Conservation (phyloP, 1,140 invertebrate genomes). For the Paraescarpia echinospica region DNA sequence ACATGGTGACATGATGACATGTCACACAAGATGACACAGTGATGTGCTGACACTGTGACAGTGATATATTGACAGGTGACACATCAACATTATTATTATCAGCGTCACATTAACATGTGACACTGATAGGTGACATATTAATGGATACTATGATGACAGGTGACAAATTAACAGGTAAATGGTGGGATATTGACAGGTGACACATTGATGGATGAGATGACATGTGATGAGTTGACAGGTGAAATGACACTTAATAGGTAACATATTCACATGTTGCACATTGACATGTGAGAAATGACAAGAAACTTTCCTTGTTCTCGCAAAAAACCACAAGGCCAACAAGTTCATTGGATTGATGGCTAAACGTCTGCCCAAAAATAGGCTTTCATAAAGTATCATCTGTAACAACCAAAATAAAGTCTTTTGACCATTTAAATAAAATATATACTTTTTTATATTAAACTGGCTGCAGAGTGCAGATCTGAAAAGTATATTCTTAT, state of each 20-base stretch:
- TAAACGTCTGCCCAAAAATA: no score
- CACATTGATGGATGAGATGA: not conserved
- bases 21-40: slow-evolving; percentile 25
- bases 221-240: not conserved
- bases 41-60: not conserved
- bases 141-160: not conserved
- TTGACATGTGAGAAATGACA: not conserved
- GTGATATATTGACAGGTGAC: not conserved
- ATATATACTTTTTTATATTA: no score
- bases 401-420: no score
- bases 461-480: no score
- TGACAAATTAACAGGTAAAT: not conserved
- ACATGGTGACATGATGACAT: slow-evolving; percentile 18
- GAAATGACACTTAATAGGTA: not conserved
- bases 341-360: no score
- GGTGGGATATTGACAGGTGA: not conserved
- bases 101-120: not conserved
- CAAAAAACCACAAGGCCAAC: no score
- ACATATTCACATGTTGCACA: no score
- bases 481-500: no score
- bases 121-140: not conserved
- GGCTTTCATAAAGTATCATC: no score
- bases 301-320: no score
- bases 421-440: no score
- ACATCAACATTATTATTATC: not conserved